A percentile compares a stretch with the other conserved stretches of the same genome.
Evolutionary conservation across 2,888 invertebrate genomes (phyloP).

Genomic region (Seira sanloemensis): DNA sequence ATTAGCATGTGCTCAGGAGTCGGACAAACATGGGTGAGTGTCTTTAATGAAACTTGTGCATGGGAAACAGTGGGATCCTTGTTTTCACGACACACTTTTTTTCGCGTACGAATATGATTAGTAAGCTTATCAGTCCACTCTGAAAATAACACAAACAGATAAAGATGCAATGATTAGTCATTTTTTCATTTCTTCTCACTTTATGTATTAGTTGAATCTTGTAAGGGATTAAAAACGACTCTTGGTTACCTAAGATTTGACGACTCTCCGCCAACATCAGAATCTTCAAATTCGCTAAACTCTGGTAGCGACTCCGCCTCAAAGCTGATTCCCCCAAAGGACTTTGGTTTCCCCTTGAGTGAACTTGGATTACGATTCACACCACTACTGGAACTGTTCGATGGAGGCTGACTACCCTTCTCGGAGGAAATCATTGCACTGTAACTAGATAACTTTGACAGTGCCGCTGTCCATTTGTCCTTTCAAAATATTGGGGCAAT

Average conservation of each 20-base stretch:
- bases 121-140: slow-evolving; percentile 31
- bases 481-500: too few relatives aligned
- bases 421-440: slow-evolving; percentile 57
- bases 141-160: slow-evolving; percentile 21
- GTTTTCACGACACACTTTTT: too few relatives aligned
- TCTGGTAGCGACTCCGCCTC: slow-evolving; percentile 79
- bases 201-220: too few relatives aligned
- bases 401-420: slow-evolving; percentile 17
- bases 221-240: too few relatives aligned
- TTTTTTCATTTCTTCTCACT: too few relatives aligned
- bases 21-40: too few relatives aligned
- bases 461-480: too few relatives aligned
- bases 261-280: slow-evolving; percentile 71
- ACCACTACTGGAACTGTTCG: slow-evolving; percentile 18
- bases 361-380: slow-evolving; percentile 53
- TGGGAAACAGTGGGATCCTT: too few relatives aligned
- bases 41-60: too few relatives aligned
- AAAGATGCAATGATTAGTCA: too few relatives aligned
- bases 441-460: neutral
- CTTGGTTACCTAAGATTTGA: slow-evolving; percentile 47
- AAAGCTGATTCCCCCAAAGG: slow-evolving; percentile 78
- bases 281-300: slow-evolving; percentile 79
- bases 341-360: slow-evolving; percentile 40
- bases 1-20: too few relatives aligned
- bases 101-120: too few relatives aligned